phyloP scores from a whole-genome alignment of 2,113 vertebrate species.

The Hylia prasina region DNA sequence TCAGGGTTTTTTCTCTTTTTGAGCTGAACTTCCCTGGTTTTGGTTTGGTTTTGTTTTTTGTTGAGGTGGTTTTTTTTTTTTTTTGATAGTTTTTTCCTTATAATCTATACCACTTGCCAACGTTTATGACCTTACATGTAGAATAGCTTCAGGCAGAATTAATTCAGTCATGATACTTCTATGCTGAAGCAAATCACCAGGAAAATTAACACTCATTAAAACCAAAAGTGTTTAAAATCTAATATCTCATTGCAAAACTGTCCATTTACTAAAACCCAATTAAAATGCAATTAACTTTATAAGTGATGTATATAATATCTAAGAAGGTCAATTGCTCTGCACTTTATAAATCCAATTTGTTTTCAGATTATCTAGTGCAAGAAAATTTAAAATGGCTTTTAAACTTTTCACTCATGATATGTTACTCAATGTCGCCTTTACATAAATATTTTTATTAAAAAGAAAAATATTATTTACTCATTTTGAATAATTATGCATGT shows the following conservation, averaged over 20 bases:
- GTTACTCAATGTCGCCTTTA: neutral
- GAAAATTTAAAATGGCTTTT: neutral
- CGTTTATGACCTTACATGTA: neutral
- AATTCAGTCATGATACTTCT: neutral
- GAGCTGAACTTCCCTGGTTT: rapidly evolving
- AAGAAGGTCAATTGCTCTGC: constrained; percentile 32
- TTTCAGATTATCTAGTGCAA: neutral
- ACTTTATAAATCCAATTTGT: neutral
- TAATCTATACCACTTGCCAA: neutral
- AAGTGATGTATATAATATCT: constrained; percentile 12
- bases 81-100: neutral
- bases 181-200: neutral
- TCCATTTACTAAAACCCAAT: neutral
- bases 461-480: neutral
- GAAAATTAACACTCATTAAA: constrained; percentile 36
- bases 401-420: neutral
- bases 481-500: neutral
- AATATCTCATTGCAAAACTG: neutral
- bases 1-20: neutral
- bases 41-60: neutral
- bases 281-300: constrained; percentile 5
- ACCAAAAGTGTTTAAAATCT: constrained; percentile 10
- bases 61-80: too few species aligned
- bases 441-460: neutral
- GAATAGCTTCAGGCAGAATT: constrained; percentile 3